Percentiles rank a stretch among this genome's conserved stretches.
Conservation (phyloP, 2,113 vertebrate species). For the Odocoileus virginianus region DNA sequence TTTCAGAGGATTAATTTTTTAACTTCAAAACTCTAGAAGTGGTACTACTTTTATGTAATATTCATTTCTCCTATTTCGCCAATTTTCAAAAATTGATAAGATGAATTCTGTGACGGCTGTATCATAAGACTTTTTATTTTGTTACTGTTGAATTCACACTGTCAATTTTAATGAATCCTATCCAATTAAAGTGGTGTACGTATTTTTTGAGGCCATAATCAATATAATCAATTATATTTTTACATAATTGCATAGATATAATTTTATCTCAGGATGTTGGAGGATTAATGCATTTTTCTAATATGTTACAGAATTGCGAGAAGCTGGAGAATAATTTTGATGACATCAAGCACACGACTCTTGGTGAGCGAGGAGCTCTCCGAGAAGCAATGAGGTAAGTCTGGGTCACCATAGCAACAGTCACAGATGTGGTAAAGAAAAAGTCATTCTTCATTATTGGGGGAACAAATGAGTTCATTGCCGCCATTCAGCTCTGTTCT, state of each 20-base stretch:
- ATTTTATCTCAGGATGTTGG: conserved; percentile 55
- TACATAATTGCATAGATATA: conserved; percentile 56
- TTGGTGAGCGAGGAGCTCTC: conserved; percentile 92
- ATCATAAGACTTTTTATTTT: conserved; percentile 80
- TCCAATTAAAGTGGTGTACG: conserved; percentile 76
- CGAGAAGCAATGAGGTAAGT: conserved; percentile 95
- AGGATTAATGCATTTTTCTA: conserved; percentile 63
- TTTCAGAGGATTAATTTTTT: conserved; percentile 18
- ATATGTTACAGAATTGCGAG: conserved; percentile 85
- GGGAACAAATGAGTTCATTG: conserved; percentile 95
- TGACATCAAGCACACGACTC: conserved; percentile 95
- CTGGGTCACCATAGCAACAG: conserved; percentile 92
- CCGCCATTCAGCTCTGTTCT: conserved; percentile 89
- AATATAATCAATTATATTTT: conserved; percentile 71
- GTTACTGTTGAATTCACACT: conserved; percentile 77
- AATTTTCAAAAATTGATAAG: conserved; percentile 73
- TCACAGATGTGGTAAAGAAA: conserved; percentile 91
- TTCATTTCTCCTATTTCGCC: conserved; percentile 22
- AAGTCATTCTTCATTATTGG: conserved; percentile 96
- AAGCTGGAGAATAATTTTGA: conserved; percentile 98
- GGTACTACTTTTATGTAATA: conserved; percentile 4
- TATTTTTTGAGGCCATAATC: conserved; percentile 74
- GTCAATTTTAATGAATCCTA: conserved; percentile 83
- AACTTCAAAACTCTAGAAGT: background rate
- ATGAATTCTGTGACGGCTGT: conserved; percentile 80